Evolutionary conservation across 2,113 vertebrate genomes (phyloP), one percentile per base, ranked within the genome.

Genomic region (Copsychus sechellarum): DNA sequence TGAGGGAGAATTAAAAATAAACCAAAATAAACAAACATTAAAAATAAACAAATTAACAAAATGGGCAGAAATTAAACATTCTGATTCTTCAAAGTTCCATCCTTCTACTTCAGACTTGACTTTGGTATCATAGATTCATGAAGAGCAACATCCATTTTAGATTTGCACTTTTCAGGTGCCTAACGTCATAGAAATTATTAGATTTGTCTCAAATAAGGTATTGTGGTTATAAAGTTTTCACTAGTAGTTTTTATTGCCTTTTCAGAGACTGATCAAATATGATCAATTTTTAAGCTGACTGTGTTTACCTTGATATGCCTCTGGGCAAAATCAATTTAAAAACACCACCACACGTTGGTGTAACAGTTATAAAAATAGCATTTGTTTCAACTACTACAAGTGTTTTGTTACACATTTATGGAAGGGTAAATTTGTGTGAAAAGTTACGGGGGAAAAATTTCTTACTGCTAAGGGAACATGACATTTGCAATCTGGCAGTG

Each of bases 331-430:
- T 24, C 56, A 61, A 21, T 66, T 88, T 90, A 58, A 90, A 94
- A 88, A 5, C 82, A 83, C 16, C 86, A 90, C 82, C 96, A 88
- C 50, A 70, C 3, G 0, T 29, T 95, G 79, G 51, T 33, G 50
- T 67, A 83, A 65, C 90, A 76, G 94, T 77, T 94, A 77, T 58
- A 97, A 90, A 96, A 96, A 97, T 96, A 97, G 72, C 76, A 83
- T 82, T 93, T 94, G 54, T 93, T 96, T 88, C 92, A 93, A 72
- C 92, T 94, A 82, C 92, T 96, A 88, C 67, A 94, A 94, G 74
- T 73, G 88, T 83, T 95, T 97, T 93, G 71, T 93, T 92, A 62
- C 83, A 88, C 92, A 95, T 95, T 93, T 95, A 81, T 94, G 82
- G 88, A 77, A 88, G 90, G 51, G 72, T 86, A 90, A 64, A 90